These are phyloP conservation scores for Epirrita christyi DNA, from an alignment of 2,888 invertebrate genomes.

Conservation along the genomic window DNA sequence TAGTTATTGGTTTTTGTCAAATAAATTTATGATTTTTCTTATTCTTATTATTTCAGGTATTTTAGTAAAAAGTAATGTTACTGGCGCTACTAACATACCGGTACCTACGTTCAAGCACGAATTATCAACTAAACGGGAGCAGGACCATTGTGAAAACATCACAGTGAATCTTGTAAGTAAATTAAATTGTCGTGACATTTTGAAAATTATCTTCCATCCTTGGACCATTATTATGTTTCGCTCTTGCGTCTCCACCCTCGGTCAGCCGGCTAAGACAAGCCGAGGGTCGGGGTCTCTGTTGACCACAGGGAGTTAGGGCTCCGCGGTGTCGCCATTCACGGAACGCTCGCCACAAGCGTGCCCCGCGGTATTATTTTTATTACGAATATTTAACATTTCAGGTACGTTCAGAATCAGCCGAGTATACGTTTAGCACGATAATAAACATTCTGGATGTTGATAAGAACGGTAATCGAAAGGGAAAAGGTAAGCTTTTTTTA, in stretches of 20 bases:
- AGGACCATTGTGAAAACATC: slow-evolving; percentile 37
- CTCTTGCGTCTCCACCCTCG: too few species aligned
- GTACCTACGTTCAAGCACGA: slow-evolving; percentile 32
- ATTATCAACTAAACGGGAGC: slow-evolving; percentile 30
- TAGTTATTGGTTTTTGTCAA: too few species aligned
- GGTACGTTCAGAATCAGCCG: slow-evolving; percentile 39
- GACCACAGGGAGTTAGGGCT: too few species aligned
- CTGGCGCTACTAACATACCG: slow-evolving; percentile 23
- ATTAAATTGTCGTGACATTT: background rate
- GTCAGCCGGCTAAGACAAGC: too few species aligned
- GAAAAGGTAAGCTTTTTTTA: too few species aligned
- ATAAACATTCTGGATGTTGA: slow-evolving; percentile 28
- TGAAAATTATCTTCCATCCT: too few species aligned
- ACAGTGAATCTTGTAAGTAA: slow-evolving; percentile 50
- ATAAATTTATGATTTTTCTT: background rate
- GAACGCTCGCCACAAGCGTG: too few species aligned
- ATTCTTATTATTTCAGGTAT: slow-evolving; percentile 45
- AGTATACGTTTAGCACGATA: slow-evolving; percentile 48
- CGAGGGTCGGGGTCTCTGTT: too few species aligned
- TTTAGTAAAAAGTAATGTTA: slow-evolving; percentile 18
- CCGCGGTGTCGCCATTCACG: too few species aligned
- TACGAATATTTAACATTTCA: slow-evolving; percentile 31
- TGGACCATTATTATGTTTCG: too few species aligned
- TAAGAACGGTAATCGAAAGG: background rate
- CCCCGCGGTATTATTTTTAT: too few species aligned